Conservation (phyloP, 1,140 invertebrate genomes). For the Galendromus occidentalis region DNA sequence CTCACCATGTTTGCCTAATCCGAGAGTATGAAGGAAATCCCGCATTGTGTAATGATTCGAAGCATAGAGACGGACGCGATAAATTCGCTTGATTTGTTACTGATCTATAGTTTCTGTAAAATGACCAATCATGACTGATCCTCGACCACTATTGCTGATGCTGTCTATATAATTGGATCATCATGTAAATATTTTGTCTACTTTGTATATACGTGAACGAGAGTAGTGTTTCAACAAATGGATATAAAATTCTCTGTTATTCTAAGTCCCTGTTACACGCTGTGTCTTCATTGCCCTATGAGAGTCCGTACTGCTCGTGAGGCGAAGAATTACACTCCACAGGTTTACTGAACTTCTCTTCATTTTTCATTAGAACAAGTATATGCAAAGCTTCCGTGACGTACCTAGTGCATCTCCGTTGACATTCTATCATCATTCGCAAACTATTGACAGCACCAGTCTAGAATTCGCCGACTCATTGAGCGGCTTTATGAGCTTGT, state of each 20-base stretch:
- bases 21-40: too few species aligned
- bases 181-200: neutral
- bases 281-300: constrained; percentile 8
- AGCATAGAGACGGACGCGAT: neutral
- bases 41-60: too few species aligned
- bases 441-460: neutral
- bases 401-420: too few species aligned
- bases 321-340: neutral
- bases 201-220: neutral
- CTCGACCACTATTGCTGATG: neutral
- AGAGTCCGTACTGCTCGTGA: too few species aligned
- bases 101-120: neutral
- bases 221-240: neutral
- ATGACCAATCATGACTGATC: neutral
- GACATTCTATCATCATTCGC: too few species aligned
- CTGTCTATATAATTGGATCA: neutral
- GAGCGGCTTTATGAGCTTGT: neutral
- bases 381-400: neutral
- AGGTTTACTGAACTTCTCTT: neutral
- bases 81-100: neutral
- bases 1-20: too few species aligned
- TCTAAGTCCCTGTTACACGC: neutral
- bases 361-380: neutral
- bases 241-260: constrained; percentile 9
- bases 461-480: neutral